Evolutionary conservation across 2,113 vertebrate genomes (phyloP).

Genomic region (Sakesphorus luctuosus): DNA sequence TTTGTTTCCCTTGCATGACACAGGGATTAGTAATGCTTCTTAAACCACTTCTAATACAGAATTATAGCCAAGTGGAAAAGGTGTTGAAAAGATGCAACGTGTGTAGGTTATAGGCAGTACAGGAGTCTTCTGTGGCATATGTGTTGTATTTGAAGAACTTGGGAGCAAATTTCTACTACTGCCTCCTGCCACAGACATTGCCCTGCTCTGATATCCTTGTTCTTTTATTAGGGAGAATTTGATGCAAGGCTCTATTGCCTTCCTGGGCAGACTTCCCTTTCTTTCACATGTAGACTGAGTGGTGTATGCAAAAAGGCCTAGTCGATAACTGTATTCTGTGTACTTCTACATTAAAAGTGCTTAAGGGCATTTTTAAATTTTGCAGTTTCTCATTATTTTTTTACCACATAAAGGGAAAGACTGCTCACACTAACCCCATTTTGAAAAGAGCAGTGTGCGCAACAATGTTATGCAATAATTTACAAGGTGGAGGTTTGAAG

Average conservation of each 20-base stretch:
- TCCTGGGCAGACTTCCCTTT: neutral
- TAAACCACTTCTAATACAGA: neutral
- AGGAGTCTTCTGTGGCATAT: neutral
- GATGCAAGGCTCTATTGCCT: neutral
- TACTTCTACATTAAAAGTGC: neutral
- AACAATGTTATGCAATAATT: constrained; percentile 1
- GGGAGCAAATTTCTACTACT: neutral
- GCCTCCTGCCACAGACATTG: neutral
- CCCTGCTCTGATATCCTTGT: neutral
- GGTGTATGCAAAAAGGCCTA: neutral
- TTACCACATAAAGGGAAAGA: neutral
- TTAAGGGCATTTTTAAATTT: neutral
- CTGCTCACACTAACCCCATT: neutral
- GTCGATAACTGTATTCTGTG: neutral
- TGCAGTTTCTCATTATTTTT: neutral
- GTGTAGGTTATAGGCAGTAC: neutral
- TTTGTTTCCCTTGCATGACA: neutral
- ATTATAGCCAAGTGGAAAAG: neutral
- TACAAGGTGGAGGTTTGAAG: constrained; percentile 24
- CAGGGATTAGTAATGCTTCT: neutral
- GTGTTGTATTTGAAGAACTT: neutral
- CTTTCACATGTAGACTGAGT: neutral
- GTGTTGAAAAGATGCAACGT: neutral
- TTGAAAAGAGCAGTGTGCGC: neutral
- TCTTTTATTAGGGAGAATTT: neutral